A percentile compares a stretch with the other conserved stretches of the same genome.
These are phyloP conservation scores for Dromas ardeola DNA, from an alignment of 2,113 vertebrate species.

Conservation along the genomic window DNA sequence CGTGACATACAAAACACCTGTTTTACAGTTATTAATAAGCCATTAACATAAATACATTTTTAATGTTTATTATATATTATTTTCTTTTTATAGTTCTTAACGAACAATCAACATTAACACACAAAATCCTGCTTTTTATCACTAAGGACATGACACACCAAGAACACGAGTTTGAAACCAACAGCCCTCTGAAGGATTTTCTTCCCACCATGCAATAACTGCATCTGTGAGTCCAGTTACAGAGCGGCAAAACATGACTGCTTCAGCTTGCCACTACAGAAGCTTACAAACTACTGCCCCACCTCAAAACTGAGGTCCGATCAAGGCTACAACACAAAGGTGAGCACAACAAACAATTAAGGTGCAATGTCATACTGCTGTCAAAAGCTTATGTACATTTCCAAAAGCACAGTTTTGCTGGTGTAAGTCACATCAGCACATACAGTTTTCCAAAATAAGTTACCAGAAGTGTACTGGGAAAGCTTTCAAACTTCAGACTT, in stretches of 20 bases:
- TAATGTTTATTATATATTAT: neutral
- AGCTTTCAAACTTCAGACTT: neutral
- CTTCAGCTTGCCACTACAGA: neutral
- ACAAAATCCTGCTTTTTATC: neutral
- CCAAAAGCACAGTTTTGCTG: neutral
- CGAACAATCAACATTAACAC: neutral
- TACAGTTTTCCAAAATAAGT: neutral
- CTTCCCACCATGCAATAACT: neutral
- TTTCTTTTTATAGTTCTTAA: neutral
- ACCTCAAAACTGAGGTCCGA: neutral
- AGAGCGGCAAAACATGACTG: neutral
- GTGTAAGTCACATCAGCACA: neutral
- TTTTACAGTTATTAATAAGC: neutral
- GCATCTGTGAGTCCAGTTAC: neutral
- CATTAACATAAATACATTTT: neutral
- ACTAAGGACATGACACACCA: neutral
- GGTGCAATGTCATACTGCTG: neutral
- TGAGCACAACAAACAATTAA: neutral
- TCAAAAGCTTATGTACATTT: fast-evolving
- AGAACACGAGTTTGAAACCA: fast-evolving
- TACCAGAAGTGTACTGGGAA: neutral
- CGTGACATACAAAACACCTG: neutral
- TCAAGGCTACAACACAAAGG: neutral
- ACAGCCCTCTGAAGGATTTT: neutral
- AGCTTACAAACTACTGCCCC: neutral